Evolutionary conservation across 2,113 vertebrate species (phyloP).

Genomic region (Phylloscopus trochilus): DNA sequence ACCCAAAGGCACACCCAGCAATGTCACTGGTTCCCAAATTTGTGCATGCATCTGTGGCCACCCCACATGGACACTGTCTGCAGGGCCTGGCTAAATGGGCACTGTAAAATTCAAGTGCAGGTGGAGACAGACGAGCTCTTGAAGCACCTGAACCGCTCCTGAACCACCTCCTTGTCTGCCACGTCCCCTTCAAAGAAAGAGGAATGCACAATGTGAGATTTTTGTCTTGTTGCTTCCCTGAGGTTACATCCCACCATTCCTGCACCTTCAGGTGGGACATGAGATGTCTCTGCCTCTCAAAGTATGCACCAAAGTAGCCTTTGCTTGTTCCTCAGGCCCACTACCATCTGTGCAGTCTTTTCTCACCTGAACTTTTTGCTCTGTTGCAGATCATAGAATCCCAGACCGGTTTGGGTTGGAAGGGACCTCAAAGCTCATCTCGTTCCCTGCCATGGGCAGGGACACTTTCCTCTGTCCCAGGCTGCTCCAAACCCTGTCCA

Average conservation of each 20-base stretch:
- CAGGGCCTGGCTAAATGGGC: neutral
- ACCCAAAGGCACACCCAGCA: neutral
- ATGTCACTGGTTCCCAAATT: neutral
- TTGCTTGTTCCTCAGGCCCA: neutral
- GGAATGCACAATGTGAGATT: neutral
- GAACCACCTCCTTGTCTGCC: neutral
- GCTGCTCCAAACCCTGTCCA: rapidly evolving
- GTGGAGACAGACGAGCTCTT: neutral
- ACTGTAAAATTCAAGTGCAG: neutral
- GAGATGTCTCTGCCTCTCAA: neutral
- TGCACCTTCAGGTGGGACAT: neutral
- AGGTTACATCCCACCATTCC: neutral
- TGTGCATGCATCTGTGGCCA: neutral
- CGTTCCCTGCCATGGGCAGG: neutral
- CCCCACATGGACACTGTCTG: neutral
- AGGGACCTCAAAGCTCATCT: neutral
- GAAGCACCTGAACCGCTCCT: neutral
- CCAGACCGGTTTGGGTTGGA: neutral
- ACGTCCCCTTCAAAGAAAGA: neutral
- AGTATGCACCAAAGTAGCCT: neutral
- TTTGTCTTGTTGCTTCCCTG: neutral
- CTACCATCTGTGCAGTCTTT: neutral
- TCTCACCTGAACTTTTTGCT: neutral
- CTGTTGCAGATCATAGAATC: neutral
- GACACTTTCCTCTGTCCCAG: neutral